These are phyloP conservation scores for Clarias batrachus DNA, from an alignment of 2,113 vertebrate species.

Conservation along the genomic window DNA sequence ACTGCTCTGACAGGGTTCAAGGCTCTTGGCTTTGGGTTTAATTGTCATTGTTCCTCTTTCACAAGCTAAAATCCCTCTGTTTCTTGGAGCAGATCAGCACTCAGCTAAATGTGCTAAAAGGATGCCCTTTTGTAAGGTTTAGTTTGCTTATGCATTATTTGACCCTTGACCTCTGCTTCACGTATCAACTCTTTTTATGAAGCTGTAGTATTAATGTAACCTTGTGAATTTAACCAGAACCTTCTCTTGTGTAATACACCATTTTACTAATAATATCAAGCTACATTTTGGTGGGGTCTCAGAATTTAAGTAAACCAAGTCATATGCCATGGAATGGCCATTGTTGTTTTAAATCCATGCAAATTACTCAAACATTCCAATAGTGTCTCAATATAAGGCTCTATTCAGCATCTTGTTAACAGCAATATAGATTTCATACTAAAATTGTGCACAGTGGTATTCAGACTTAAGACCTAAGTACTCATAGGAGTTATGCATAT, in stretches of 20 bases:
- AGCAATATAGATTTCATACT: background rate
- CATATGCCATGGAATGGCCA: background rate
- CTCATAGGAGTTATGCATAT: background rate
- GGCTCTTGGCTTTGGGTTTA: slow-evolving; percentile 63
- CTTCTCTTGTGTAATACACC: background rate
- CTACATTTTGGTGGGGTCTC: background rate
- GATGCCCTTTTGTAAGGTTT: slow-evolving; percentile 8
- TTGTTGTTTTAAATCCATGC: background rate
- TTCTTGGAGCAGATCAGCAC: slow-evolving; percentile 29
- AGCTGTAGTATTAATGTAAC: background rate
- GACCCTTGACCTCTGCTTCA: background rate
- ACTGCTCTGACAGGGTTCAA: slow-evolving; percentile 60
- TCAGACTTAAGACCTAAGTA: background rate
- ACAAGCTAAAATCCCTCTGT: slow-evolving; percentile 47
- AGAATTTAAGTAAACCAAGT: background rate
- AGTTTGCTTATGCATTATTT: background rate
- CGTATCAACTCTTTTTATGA: background rate
- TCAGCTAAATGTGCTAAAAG: slow-evolving; percentile 30
- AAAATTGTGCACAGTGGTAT: background rate
- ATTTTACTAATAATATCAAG: background rate
- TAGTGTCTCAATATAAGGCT: background rate
- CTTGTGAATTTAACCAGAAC: background rate
- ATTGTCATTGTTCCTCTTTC: slow-evolving; percentile 63
- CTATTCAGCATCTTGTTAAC: background rate
- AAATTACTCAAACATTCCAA: background rate